A percentile compares a stretch with the other conserved stretches of the same genome.
phyloP scores from a whole-genome alignment of 2,797 vertebrate genomes.

The Typhlichthys subterraneus region DNA sequence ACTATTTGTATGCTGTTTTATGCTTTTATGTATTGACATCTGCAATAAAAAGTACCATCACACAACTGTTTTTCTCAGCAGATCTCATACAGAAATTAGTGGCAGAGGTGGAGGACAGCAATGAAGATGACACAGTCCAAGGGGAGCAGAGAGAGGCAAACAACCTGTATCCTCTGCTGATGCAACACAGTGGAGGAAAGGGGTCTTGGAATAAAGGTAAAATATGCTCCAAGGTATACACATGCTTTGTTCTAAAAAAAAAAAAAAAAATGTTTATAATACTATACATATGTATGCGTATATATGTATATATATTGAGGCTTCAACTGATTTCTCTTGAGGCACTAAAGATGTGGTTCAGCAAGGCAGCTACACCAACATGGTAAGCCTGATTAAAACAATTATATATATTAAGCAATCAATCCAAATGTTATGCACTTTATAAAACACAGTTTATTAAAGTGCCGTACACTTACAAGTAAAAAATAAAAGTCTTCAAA shows the following conservation, averaged over 20 bases:
- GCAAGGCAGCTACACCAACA: slow-evolving; percentile 66
- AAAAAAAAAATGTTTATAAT: too few species aligned
- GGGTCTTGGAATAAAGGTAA: slow-evolving; percentile 73
- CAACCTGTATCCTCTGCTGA: slow-evolving; percentile 67
- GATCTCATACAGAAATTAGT: slow-evolving; percentile 79
- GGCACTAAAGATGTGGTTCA: slow-evolving; percentile 65
- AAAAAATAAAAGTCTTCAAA: too few species aligned
- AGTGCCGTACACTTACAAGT: too few species aligned
- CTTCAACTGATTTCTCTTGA: slow-evolving; percentile 25
- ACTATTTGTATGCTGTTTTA: not conserved
- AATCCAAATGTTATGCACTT: too few species aligned
- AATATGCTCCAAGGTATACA: not conserved
- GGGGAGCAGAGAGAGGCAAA: slow-evolving; percentile 67
- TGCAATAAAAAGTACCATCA: not conserved
- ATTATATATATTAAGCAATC: not conserved
- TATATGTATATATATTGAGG: not conserved
- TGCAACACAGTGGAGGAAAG: slow-evolving; percentile 61
- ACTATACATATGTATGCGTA: not conserved
- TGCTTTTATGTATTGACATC: too few species aligned
- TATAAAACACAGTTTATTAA: too few species aligned
- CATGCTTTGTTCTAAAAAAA: not conserved
- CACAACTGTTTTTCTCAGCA: slow-evolving; percentile 40
- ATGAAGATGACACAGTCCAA: slow-evolving; percentile 51
- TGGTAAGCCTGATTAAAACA: slow-evolving; percentile 59
- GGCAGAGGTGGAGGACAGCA: slow-evolving; percentile 70